Percentiles rank a stretch among this genome's conserved stretches.
Conservation (phyloP, 2,113 vertebrate genomes). For the Rhinolophus sinicus region DNA sequence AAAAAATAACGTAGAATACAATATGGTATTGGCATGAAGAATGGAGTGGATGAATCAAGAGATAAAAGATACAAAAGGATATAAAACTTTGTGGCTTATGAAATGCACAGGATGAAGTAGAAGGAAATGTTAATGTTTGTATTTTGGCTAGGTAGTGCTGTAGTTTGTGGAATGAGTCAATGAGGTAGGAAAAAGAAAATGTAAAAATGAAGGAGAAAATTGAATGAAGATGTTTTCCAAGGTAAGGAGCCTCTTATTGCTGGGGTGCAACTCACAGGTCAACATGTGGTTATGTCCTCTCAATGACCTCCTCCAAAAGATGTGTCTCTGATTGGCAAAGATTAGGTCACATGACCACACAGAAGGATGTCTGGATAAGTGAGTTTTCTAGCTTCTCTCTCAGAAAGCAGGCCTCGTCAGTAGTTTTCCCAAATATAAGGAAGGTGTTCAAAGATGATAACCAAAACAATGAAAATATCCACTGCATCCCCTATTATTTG, state of each 20-base stretch:
- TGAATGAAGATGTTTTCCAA: neutral
- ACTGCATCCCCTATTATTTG: neutral
- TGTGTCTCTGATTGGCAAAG: neutral
- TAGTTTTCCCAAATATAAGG: neutral
- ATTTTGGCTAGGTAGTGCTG: neutral
- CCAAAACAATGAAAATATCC: neutral
- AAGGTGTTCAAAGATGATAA: neutral
- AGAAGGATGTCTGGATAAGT: neutral
- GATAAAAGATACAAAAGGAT: neutral
- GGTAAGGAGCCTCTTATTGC: neutral
- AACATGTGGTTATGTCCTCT: no score
- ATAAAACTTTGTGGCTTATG: neutral
- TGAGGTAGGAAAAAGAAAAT: neutral
- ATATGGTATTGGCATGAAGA: neutral
- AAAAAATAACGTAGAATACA: neutral
- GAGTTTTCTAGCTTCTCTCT: neutral
- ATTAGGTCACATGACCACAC: neutral
- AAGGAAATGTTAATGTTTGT: neutral
- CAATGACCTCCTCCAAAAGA: neutral
- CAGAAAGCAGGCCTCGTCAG: neutral
- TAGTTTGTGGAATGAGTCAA: neutral
- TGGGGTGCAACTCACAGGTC: neutral
- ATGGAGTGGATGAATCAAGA: neutral
- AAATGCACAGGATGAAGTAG: neutral
- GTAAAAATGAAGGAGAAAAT: neutral